A percentile compares a stretch with the other conserved stretches of the same genome.
Evolutionary conservation across 2,113 vertebrate genomes (phyloP).

Genomic region (Maccullochella peelii): DNA sequence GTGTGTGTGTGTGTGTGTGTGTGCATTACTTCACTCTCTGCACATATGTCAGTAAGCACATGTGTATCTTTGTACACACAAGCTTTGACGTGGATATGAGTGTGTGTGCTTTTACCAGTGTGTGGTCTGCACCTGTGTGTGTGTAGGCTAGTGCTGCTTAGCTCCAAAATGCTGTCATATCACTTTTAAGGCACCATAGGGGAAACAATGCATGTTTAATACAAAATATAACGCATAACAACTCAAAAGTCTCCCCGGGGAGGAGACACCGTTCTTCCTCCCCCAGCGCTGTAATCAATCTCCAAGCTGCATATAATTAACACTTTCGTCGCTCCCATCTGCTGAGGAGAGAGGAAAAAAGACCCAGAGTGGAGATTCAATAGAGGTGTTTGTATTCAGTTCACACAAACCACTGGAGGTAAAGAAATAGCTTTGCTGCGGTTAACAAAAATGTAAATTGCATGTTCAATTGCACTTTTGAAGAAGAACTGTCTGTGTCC

Average conservation of each 20-base stretch:
- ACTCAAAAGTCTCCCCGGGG: conserved; percentile 55
- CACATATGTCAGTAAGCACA: conserved; percentile 3
- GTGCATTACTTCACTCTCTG: background rate
- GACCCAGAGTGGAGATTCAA: conserved; percentile 30
- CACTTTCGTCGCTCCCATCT: conserved; percentile 60
- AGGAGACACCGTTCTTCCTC: conserved; percentile 6
- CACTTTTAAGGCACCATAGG: conserved; percentile 58
- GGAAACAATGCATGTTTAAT: conserved; percentile 54
- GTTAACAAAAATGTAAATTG: conserved; percentile 33
- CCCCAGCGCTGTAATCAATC: conserved; percentile 57
- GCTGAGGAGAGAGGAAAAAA: conserved; percentile 29
- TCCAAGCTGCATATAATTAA: conserved; percentile 64
- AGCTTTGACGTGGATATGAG: conserved; percentile 32
- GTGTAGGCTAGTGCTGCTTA: conserved; percentile 26
- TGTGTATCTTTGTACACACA: conserved; percentile 9
- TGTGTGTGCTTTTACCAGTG: conserved; percentile 12
- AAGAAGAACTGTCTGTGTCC: conserved; percentile 22
- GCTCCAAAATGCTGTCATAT: conserved; percentile 61
- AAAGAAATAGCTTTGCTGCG: conserved; percentile 36
- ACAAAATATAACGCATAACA: conserved; percentile 60
- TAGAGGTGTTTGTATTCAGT: conserved; percentile 53
- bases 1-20: conserved; percentile 14
- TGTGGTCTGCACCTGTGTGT: conserved; percentile 12
- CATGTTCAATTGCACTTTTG: conserved; percentile 18
- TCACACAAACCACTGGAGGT: conserved; percentile 40